Base-by-base conservation (phyloP, 2,797 vertebrate species). In the Tamandua tetradactyla region DNA sequence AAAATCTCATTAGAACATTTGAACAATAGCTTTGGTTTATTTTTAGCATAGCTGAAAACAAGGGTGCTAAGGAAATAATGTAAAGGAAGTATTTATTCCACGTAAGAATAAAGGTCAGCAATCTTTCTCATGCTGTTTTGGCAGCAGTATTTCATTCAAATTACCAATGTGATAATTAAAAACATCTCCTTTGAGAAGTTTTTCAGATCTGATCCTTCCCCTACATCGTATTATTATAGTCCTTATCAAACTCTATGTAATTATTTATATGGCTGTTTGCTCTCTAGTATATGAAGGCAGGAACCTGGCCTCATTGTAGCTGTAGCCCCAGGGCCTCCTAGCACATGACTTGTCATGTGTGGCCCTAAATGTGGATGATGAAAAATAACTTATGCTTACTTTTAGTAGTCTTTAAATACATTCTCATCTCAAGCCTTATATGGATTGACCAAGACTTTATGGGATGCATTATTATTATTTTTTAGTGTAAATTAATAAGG, bases 21-120 rank as follows among this genome's bases (percentile, higher is more conserved):
- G 62, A 92, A 15, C 18, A 87, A 81, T 71, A 78, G n/a, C 6
- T 95, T 69, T 62, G 57, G 37, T 72, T 78, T 93, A 91, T 93
- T 55, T 47, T 83, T 75, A 82, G 5, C 22, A 42, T 32, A 78
- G 25, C 47, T 90, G 47, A 90, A 90, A 88, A 42, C 47, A 87
- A 52, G 10, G 71, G 3, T 94, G 22, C 30, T 68, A 79, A 74
- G 47, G 91, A 90, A 91, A 61, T 52, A 78, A 66, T 20, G 30
- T 59, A 89, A 61, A 64, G 35, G 49, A 69, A 69, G 64, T n/a
- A 55, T 30, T 61, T 87, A 76, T 1, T 8, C 44, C 59, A 40
- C 35, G 92, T 52, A 83, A 37, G 49, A 81, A 72, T 59, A 40
- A 90, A 90, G 14, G 25, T 61, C 40, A 88, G 62, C 32, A 47